Evolutionary conservation across 1,140 invertebrate genomes (phyloP).

Genomic region (Panagrolaimus sp.): DNA sequence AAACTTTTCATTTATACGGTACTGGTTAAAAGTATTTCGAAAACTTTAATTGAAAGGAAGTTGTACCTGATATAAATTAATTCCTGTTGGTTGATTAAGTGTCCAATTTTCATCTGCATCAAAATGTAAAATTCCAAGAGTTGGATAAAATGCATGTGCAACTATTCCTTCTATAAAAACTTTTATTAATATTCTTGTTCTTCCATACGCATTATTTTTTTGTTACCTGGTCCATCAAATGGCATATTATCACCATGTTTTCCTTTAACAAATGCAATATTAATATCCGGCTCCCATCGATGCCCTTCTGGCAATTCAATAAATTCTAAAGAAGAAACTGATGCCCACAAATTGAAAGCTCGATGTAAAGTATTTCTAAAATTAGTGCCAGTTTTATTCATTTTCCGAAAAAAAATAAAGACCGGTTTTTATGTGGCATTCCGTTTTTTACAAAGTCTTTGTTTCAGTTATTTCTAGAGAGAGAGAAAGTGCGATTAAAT

Average conservation of each 20-base stretch:
- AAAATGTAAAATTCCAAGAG: constrained; percentile 52
- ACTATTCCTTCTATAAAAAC: constrained; percentile 48
- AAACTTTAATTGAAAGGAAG: no score
- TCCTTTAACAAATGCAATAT: constrained; percentile 42
- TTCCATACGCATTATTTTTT: constrained; percentile 4
- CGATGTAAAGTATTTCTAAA: constrained; percentile 51
- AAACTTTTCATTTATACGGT: no score
- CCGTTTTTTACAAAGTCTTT: constrained; percentile 5
- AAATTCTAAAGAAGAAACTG: constrained; percentile 42
- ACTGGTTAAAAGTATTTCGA: no score
- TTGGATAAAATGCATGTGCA: constrained; percentile 56
- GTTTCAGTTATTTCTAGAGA: neutral
- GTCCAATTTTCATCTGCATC: constrained; percentile 58
- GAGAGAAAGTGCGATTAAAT: neutral
- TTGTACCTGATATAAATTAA: constrained; percentile 52
- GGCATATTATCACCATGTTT: constrained; percentile 50
- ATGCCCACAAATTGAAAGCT: constrained; percentile 48
- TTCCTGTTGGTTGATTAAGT: constrained; percentile 42
- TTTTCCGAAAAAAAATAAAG: no score
- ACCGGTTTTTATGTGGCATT: neutral
- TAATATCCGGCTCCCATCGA: constrained; percentile 25
- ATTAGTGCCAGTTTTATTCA: constrained; percentile 31
- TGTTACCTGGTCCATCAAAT: constrained; percentile 47
- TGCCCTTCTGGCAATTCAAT: constrained; percentile 31
- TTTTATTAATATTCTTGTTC: neutral